Base-by-base conservation (phyloP, 2,797 vertebrate species). In the Danionella dracula region DNA sequence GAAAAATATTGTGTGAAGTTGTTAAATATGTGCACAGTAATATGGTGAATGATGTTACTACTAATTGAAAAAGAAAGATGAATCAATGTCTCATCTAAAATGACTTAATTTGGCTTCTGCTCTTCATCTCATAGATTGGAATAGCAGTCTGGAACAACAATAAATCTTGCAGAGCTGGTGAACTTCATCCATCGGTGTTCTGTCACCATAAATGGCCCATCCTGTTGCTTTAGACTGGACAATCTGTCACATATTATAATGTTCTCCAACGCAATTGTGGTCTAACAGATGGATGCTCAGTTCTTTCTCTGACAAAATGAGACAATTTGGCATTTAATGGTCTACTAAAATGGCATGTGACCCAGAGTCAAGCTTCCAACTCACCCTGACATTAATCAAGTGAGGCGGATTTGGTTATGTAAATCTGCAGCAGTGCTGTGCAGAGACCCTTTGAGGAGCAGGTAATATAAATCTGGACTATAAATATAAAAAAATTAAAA, bases 301-400 rank as follows among this genome's bases (percentile, higher is more conserved):
- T n/a, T n/a, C n/a, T n/a, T n/a, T n/a, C n/a, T n/a, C n/a, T 37
- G 40, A 55, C 51, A 56, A 37, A 66, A 12, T 38, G 20, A 34
- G 29, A 19, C 27, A 46, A 56, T 46, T 38, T 21, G 13, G 37
- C 5, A 53, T 54, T 17, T 61, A 12, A 40, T 1, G 9, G 13
- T 15, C n/a, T 54, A 17, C 23, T 42, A 12, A 8, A 53, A 53
- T 15, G 29, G 5, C 29, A 29, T 42, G 15, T 56, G 37, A 27
- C 16, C 23, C 48, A 41, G 44, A n/a, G 20, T 38, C 55, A 45
- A 35, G 19, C 62, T 63, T 74, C 8, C 44, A 44, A 68, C 58
- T 40, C 2, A 64, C 16, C 13, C 63, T 71, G 48, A 58, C 13
- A 31, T 45, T 38, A 45, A 35, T 44, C 46, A 63, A 48, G 34